Evolutionary conservation across 2,113 vertebrate genomes (phyloP).

Genomic region (Brienomyrus brachyistius): DNA sequence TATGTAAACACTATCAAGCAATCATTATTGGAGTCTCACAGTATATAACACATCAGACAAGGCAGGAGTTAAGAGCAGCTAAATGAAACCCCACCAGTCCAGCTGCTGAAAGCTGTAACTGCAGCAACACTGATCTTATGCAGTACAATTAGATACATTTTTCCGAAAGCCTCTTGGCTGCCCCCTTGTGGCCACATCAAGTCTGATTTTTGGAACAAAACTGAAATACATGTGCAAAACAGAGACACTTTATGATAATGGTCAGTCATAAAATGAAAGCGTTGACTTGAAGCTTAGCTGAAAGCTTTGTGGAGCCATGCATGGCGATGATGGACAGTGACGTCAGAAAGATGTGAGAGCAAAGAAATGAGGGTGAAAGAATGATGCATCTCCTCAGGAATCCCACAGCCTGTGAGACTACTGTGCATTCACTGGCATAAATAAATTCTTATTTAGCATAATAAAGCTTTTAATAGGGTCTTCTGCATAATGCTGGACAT

Average conservation of each 20-base stretch:
- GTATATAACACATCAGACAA: background rate
- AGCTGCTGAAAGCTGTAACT: background rate
- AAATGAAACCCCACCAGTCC: background rate
- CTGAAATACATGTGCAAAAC: background rate
- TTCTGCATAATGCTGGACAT: background rate
- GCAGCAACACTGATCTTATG: background rate
- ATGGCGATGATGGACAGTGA: background rate
- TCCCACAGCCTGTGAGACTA: too few species aligned
- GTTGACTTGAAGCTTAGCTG: background rate
- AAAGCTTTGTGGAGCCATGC: background rate
- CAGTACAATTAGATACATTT: background rate
- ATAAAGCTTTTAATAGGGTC: background rate
- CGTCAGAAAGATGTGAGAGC: background rate
- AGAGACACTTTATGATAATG: background rate
- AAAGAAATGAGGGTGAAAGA: background rate
- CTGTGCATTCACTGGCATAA: background rate
- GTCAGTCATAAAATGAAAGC: background rate
- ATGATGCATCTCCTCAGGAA: too few species aligned
- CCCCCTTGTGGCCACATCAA: background rate
- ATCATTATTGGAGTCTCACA: background rate
- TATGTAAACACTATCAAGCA: background rate
- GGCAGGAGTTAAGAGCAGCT: background rate
- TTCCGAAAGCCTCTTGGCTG: background rate
- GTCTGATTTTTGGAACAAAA: background rate
- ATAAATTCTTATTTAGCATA: background rate